Evolutionary conservation across 2,113 vertebrate genomes (phyloP).

Genomic region (Dendrocopos noguchii): DNA sequence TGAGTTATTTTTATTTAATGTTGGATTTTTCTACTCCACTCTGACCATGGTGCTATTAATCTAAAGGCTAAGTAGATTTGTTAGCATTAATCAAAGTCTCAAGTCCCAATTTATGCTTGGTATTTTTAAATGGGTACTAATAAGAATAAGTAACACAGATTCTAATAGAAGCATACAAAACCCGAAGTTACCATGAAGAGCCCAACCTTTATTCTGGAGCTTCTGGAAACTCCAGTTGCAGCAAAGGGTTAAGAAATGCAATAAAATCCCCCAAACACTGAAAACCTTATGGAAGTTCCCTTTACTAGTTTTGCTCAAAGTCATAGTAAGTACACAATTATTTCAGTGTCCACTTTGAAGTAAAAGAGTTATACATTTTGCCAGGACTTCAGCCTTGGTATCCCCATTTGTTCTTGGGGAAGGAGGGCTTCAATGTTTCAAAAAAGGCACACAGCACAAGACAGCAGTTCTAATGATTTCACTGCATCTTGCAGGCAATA

Average conservation of each 20-base stretch:
- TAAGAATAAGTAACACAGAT: neutral
- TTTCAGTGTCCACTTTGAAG: neutral
- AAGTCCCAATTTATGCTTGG: neutral
- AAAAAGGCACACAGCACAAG: neutral
- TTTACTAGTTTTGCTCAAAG: neutral
- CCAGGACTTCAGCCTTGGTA: neutral
- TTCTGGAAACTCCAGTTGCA: neutral
- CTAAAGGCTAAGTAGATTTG: neutral
- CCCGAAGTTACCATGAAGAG: neutral
- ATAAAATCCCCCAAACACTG: neutral
- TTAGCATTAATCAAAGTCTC: neutral
- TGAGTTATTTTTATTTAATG: neutral
- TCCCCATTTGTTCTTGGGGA: neutral
- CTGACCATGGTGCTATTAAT: neutral
- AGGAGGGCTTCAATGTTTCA: neutral
- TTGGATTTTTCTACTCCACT: neutral
- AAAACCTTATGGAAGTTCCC: neutral
- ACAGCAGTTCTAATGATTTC: neutral
- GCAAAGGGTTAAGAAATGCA: neutral
- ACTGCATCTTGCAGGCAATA: neutral
- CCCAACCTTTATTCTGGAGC: neutral
- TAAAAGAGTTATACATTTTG: neutral
- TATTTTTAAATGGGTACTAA: neutral
- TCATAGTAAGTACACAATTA: neutral
- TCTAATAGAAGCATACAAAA: neutral